Conservation (phyloP, 2,797 vertebrate species). For the Clarias laeviceps region DNA sequence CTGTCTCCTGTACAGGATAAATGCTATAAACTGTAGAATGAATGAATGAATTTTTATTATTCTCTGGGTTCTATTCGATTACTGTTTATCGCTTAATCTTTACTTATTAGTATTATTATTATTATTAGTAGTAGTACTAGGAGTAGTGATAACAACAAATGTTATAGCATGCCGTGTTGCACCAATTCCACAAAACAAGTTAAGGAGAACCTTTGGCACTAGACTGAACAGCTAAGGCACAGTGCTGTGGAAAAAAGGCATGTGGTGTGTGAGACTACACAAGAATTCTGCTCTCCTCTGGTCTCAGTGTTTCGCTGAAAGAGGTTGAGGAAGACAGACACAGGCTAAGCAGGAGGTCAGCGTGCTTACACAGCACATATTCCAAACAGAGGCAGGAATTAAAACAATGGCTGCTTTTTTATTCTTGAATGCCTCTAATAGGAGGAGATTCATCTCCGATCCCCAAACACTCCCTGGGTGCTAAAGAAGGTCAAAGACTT, state of each 20-base stretch:
- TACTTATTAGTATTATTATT: neutral
- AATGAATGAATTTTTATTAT: neutral
- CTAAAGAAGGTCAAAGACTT: slow-evolving; percentile 59
- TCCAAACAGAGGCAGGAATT: slow-evolving; percentile 66
- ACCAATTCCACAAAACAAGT: too few relatives aligned
- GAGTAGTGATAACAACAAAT: neutral
- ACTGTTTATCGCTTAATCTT: neutral
- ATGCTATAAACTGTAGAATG: too few relatives aligned
- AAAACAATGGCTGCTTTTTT: slow-evolving; percentile 76
- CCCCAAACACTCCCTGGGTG: slow-evolving; percentile 64
- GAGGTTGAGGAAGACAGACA: slow-evolving; percentile 77
- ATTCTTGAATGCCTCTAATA: slow-evolving; percentile 72
- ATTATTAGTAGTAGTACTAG: neutral
- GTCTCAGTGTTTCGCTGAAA: slow-evolving; percentile 64
- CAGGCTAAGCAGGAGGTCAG: slow-evolving; percentile 63
- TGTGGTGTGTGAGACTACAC: neutral
- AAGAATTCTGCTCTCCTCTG: slow-evolving; percentile 53
- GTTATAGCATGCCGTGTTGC: neutral
- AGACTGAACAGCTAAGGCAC: neutral
- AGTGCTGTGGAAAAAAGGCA: neutral
- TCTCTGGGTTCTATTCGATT: neutral
- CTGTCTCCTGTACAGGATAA: too few relatives aligned
- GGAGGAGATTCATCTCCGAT: slow-evolving; percentile 71
- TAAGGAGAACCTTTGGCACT: neutral
- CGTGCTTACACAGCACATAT: slow-evolving; percentile 75